A percentile compares a stretch with the other conserved stretches of the same genome.
These are phyloP conservation scores for Melopsittacus undulatus DNA, from an alignment of 2,797 vertebrate species.

Conservation along the genomic window DNA sequence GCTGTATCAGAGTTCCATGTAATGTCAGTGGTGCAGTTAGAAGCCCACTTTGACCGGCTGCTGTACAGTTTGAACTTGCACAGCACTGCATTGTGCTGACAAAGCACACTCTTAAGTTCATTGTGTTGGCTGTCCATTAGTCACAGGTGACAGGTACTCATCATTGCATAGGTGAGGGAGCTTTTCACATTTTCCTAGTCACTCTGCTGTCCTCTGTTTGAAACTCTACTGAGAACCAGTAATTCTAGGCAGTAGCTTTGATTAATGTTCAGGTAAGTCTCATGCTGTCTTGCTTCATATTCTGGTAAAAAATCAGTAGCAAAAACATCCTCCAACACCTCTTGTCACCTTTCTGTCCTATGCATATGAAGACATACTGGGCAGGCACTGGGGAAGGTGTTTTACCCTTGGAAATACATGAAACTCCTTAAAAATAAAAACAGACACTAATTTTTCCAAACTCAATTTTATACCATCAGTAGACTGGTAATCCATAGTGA, in stretches of 20 bases:
- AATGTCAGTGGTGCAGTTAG: not conserved
- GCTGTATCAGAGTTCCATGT: accelerated
- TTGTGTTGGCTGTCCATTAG: accelerated
- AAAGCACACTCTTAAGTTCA: not conserved
- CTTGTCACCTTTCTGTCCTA: not conserved
- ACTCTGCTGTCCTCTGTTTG: not conserved
- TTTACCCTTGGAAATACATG: not conserved
- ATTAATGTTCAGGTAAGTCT: not conserved
- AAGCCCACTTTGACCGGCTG: not conserved
- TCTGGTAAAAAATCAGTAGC: not conserved
- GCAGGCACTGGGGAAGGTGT: not conserved
- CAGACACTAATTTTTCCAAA: conserved; percentile 15
- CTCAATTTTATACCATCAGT: not conserved
- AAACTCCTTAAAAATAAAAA: not conserved
- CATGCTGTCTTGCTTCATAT: not conserved
- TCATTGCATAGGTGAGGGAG: not conserved
- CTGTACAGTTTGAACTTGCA: not conserved
- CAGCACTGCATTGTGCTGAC: not conserved
- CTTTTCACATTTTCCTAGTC: not conserved
- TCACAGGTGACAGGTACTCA: not conserved
- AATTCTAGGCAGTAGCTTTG: not conserved
- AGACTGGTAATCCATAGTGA: not conserved
- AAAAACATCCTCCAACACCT: not conserved
- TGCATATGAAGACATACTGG: accelerated
- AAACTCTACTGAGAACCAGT: not conserved